phyloP scores from a whole-genome alignment of 2,113 vertebrate genomes.

The Pitta sordida region DNA sequence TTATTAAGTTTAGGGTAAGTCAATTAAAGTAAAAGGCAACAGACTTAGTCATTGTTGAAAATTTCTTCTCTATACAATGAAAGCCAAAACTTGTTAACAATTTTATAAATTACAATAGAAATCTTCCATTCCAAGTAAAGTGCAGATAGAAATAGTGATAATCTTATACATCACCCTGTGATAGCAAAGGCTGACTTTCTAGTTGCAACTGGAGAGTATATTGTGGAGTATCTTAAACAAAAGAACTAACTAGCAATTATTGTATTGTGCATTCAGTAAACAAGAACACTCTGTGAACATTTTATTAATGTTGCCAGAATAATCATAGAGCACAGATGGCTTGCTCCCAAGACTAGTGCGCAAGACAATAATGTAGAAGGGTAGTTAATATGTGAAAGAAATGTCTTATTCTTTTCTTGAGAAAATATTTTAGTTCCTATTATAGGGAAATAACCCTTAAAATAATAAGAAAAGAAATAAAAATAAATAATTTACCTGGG shows the following conservation, averaged over 20 bases:
- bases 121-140: neutral
- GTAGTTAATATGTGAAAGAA: neutral
- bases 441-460: neutral
- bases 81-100: neutral
- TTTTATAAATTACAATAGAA: neutral
- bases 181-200: neutral
- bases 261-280: neutral
- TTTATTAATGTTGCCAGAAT: conserved; percentile 6
- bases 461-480: neutral
- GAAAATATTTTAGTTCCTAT: neutral
- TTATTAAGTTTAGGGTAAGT: neutral
- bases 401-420: neutral
- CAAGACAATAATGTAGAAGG: neutral
- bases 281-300: neutral
- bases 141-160: neutral
- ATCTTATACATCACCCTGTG: neutral
- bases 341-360: neutral
- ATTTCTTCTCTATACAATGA: neutral
- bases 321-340: conserved; percentile 4
- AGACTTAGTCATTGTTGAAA: neutral
- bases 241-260: neutral
- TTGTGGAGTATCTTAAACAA: neutral
- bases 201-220: neutral
- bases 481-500: neutral
- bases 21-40: neutral